Base-by-base conservation (phyloP, 2,888 invertebrate species). In the Aricia artaxerxes region DNA sequence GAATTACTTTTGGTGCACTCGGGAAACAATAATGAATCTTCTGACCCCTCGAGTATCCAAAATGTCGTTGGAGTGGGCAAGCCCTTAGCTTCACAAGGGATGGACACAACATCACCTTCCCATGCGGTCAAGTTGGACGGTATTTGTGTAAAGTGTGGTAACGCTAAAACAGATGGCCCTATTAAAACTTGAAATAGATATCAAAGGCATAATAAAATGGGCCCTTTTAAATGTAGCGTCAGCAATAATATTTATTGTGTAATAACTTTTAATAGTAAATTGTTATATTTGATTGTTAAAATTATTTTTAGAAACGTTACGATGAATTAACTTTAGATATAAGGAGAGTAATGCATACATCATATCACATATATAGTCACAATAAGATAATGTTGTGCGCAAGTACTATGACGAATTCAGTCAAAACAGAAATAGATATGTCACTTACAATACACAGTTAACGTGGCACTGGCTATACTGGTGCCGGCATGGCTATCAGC, bases 1-100 rank as follows among this genome's bases (percentile, higher is more conserved):
- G 94, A 88, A 85, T 94, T 94, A 86, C 93, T 94, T 87, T 90
- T 93, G 82, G 91, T 92, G 81, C 94, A 94, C 87, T 94, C 94
- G n/a, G 93, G 93, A 84, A 94, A 94, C 82, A 94, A 87, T 82
- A 94, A 87, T 77, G 97, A 82, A 88, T 97, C 96, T 89, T 97
- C 97, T 73, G 97, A 97, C 81, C 98, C 98, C 91, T 99, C 99
- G 86, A 98, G 97, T 85, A 97, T 98, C 99, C 99, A 99, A 91
- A 98, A 99, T 44, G 98, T 97, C 16, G 98, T 98, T 3, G 99
- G 99, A 82, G 97, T 96, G 16, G 99, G 99, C 89, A 98, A 97
- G 81, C 99, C 99, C 86, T 96, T 96, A 53, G 99, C 98, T 84
- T 97, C 97, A 93, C 99, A 99, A 81, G 98, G 98, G 88, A 99